Evolutionary conservation across 2,113 vertebrate species (phyloP).

Genomic region (Rhizomys pruinosus): DNA sequence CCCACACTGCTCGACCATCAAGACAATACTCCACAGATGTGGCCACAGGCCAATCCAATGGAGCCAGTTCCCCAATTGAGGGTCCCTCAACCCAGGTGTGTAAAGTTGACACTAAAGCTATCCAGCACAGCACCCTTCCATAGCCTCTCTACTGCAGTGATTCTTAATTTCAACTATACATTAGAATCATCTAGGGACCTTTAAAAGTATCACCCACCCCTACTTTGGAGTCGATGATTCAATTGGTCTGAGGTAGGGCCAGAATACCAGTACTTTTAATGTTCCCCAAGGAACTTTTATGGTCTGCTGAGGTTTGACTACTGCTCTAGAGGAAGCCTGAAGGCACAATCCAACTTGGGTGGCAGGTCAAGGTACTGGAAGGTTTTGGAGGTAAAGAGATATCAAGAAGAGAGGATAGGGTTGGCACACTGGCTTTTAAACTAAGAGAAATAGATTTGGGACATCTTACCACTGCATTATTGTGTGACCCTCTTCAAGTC

Average conservation of each 20-base stretch:
- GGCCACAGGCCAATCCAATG: no score
- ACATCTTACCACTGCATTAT: slow-evolving; percentile 41
- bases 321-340: not conserved
- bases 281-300: slow-evolving; percentile 6
- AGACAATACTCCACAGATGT: no score
- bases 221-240: slow-evolving; percentile 28
- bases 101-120: no score
- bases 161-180: slow-evolving; percentile 37
- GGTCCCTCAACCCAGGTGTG: no score
- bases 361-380: slow-evolving; percentile 36
- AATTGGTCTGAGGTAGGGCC: slow-evolving; percentile 7
- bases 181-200: slow-evolving; percentile 61
- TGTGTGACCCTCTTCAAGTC: slow-evolving; percentile 21
- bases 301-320: not conserved
- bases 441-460: slow-evolving; percentile 2
- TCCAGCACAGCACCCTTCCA: no score
- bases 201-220: not conserved
- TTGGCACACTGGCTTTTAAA: not conserved
- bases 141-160: slow-evolving; percentile 32
- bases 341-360: slow-evolving; percentile 13
- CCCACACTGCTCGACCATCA: no score
- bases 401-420: not conserved
- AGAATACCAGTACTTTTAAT: slow-evolving; percentile 22
- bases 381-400: not conserved
- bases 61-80: no score